A percentile compares a stretch with the other conserved stretches of the same genome.
These are phyloP conservation scores for Hippoglossus hippoglossus DNA, from an alignment of 2,797 vertebrate genomes.

Conservation along the genomic window DNA sequence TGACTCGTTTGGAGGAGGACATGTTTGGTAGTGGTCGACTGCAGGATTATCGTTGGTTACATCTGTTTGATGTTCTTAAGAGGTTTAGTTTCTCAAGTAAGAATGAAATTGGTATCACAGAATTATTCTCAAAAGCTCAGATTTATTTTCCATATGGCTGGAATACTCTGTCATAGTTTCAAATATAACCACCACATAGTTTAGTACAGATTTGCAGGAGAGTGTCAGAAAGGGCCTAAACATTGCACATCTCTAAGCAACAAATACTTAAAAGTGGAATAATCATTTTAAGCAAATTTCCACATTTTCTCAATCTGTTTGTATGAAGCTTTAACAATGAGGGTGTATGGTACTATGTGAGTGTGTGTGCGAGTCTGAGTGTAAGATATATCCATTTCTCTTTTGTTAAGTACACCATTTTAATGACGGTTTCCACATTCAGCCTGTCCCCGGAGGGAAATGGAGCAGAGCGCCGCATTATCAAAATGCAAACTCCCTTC, in stretches of 20 bases:
- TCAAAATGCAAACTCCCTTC: conserved; percentile 53
- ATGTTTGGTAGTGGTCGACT: too few relatives aligned
- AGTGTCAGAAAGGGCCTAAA: neutral
- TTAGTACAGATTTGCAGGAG: neutral
- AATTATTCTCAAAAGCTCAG: too few relatives aligned
- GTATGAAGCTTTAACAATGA: neutral
- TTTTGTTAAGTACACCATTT: conserved; percentile 39
- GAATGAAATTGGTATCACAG: too few relatives aligned
- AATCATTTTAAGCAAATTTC: neutral
- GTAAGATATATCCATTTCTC: conserved; percentile 7
- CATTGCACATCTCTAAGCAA: neutral
- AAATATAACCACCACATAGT: too few relatives aligned
- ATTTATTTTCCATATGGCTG: too few relatives aligned
- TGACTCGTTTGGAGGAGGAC: too few relatives aligned
- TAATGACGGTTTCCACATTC: conserved; percentile 46
- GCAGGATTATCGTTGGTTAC: too few relatives aligned
- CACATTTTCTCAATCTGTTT: conserved; percentile 11
- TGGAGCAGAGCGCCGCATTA: conserved; percentile 45
- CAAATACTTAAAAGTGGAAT: conserved; percentile 5
- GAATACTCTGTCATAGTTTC: too few relatives aligned
- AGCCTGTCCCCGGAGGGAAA: conserved; percentile 27
- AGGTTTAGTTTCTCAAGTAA: too few relatives aligned
- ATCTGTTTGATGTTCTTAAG: too few relatives aligned
- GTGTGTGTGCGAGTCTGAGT: neutral
- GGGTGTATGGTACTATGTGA: neutral